Percentiles rank a stretch among this genome's conserved stretches.
These are phyloP conservation scores for Apodemia duryi DNA, from an alignment of 2,888 invertebrate species.

Conservation along the genomic window DNA sequence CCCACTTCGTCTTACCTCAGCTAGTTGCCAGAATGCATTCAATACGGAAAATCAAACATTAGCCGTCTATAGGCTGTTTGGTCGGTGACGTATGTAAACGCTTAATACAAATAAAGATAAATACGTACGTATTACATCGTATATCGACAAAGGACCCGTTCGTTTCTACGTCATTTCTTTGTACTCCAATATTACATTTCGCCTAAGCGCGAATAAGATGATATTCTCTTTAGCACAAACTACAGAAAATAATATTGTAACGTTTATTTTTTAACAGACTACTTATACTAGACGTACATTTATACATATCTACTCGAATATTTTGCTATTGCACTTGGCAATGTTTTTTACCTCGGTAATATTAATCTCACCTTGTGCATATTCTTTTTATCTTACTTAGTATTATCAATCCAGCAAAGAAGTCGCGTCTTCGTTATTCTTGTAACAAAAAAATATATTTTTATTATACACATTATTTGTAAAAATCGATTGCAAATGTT, in stretches of 20 bases:
- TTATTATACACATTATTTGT: background rate
- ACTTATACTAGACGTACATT: background rate
- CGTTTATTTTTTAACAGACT: background rate
- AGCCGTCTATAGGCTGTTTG: too few species aligned
- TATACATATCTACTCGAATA: background rate
- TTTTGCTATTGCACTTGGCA: background rate
- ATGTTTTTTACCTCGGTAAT: background rate
- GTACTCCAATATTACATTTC: too few species aligned
- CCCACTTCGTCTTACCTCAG: too few species aligned
- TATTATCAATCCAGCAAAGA: background rate
- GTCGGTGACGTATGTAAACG: too few species aligned
- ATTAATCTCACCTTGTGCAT: background rate
- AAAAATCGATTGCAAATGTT: background rate
- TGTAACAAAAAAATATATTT: background rate
- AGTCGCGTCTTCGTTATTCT: background rate
- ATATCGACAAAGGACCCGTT: too few species aligned
- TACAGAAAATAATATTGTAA: background rate
- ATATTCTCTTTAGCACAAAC: background rate
- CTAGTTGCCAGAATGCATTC: too few species aligned
- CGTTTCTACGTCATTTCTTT: too few species aligned
- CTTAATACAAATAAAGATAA: too few species aligned
- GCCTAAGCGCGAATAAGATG: too few species aligned
- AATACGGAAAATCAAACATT: too few species aligned
- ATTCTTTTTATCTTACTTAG: background rate
- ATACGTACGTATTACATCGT: too few species aligned